phyloP scores from a whole-genome alignment of 2,888 invertebrate genomes.

The Pachydiplax longipennis region DNA sequence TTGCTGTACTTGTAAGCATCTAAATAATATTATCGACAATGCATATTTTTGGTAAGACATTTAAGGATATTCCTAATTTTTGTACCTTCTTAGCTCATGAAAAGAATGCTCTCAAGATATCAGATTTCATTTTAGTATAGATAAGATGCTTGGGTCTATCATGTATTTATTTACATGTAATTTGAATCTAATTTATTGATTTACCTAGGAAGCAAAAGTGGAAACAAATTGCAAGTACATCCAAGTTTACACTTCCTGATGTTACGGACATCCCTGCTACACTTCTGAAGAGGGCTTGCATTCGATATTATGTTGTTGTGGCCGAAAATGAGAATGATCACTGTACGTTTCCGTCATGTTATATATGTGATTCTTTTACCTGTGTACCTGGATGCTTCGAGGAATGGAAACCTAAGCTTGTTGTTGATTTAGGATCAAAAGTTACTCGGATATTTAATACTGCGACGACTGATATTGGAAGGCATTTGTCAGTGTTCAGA shows the following conservation, averaged over 20 bases:
- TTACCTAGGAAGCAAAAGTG: slow-evolving; percentile 25
- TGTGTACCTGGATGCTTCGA: slow-evolving; percentile 12
- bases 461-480: background rate
- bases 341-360: background rate
- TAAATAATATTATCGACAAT: slow-evolving; percentile 16
- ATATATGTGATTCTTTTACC: background rate
- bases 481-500: slow-evolving; percentile 13
- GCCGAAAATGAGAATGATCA: slow-evolving; percentile 4
- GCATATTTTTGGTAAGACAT: slow-evolving; percentile 23
- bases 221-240: background rate
- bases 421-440: slow-evolving; percentile 17
- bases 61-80: background rate
- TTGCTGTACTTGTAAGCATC: slow-evolving; percentile 17
- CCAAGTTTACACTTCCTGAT: slow-evolving; percentile 6
- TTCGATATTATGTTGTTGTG: slow-evolving; percentile 18
- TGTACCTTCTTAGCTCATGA: background rate
- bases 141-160: background rate
- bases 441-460: slow-evolving; percentile 33
- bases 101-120: background rate
- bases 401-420: slow-evolving; percentile 25
- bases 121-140: no score
- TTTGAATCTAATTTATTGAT: background rate
- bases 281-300: background rate
- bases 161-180: background rate
- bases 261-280: background rate